Conservation (phyloP, 2,888 invertebrate species). For the Temnothorax rugatulus region DNA sequence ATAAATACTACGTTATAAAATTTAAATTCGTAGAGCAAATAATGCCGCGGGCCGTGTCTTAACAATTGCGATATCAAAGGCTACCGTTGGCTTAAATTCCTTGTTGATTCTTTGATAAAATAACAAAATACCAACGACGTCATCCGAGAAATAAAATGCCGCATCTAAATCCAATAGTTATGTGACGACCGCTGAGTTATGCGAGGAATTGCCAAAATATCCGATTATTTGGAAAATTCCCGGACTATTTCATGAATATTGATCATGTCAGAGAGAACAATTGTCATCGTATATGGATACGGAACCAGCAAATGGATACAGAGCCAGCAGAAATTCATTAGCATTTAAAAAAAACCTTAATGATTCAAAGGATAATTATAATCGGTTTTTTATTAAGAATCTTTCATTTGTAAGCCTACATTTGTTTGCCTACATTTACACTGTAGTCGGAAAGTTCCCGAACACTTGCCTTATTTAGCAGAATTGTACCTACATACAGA, state of each 20-base stretch:
- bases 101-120: conserved; percentile 1
- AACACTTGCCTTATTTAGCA: too few species aligned
- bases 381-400: not conserved
- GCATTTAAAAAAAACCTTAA: not conserved
- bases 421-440: too few species aligned
- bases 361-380: not conserved
- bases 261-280: not conserved
- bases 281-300: not conserved
- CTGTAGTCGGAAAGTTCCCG: too few species aligned
- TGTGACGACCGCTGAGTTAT: not conserved
- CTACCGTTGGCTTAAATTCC: not conserved
- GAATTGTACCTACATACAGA: too few species aligned
- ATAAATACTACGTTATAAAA: conserved; percentile 5
- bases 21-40: conserved; percentile 17
- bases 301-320: not conserved
- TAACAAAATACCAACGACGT: not conserved
- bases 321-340: not conserved
- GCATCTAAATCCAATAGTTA: not conserved
- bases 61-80: not conserved
- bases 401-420: not conserved
- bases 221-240: not conserved
- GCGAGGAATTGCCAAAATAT: not conserved
- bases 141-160: not conserved
- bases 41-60: not conserved
- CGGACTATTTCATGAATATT: not conserved